A percentile compares a stretch with the other conserved stretches of the same genome.
phyloP scores from a whole-genome alignment of 2,888 invertebrate species.

The Mystacides longicornis region DNA sequence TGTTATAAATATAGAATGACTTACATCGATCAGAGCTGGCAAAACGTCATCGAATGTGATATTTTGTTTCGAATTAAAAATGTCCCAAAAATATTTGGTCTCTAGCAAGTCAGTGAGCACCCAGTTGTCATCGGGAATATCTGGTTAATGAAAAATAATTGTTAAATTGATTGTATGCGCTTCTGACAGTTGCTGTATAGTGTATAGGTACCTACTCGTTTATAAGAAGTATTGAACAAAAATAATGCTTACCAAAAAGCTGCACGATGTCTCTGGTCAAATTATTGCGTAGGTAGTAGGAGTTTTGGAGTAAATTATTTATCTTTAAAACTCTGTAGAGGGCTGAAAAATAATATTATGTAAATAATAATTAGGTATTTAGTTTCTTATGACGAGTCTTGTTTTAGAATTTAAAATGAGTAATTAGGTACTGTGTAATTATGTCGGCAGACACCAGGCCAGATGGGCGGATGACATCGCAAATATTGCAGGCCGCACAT shows the following conservation, averaged over 20 bases:
- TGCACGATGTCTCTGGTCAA: conserved; percentile 28
- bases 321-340: conserved; percentile 29
- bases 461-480: too few species aligned
- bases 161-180: not conserved
- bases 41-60: conserved; percentile 39
- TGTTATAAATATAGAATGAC: too few species aligned
- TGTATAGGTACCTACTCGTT: too few species aligned
- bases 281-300: conserved; percentile 28
- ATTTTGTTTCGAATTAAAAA: conserved; percentile 32
- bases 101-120: conserved; percentile 37
- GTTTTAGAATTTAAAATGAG: too few species aligned
- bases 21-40: conserved; percentile 45
- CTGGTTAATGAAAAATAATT: conserved; percentile 27
- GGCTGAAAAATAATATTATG: conserved; percentile 28
- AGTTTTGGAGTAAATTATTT: conserved; percentile 25
- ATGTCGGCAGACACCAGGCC: too few species aligned
- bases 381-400: too few species aligned
- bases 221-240: too few species aligned
- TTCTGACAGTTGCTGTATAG: not conserved
- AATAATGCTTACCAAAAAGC: conserved; percentile 29
- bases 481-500: too few species aligned
- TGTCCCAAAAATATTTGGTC: conserved; percentile 36
- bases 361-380: too few species aligned
- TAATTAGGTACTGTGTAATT: too few species aligned
- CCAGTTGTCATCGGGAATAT: conserved; percentile 38